phyloP scores from a whole-genome alignment of 2,888 invertebrate species.

The Nemurella pictetii region DNA sequence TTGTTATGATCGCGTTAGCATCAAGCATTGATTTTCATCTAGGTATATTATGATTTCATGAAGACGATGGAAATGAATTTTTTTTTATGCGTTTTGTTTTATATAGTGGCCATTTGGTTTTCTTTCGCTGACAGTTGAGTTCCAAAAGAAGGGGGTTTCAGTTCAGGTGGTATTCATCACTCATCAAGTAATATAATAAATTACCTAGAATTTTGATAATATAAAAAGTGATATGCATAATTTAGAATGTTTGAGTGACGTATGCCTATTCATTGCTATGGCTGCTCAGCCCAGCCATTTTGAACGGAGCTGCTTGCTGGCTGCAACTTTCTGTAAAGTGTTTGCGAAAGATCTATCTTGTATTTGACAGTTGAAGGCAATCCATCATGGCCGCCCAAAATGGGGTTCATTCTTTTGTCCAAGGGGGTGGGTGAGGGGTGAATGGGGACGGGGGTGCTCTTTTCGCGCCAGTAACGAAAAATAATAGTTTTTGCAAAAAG shows the following conservation, averaged over 20 bases:
- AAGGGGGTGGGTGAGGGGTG: constrained; percentile 2
- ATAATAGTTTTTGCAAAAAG: constrained; percentile 33
- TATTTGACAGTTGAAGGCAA: constrained; percentile 54
- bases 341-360: constrained; percentile 49
- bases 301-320: background rate
- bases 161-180: background rate
- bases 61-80: too few relatives aligned
- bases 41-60: too few relatives aligned
- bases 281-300: background rate
- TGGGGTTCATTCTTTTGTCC: constrained; percentile 37
- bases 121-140: background rate
- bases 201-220: background rate
- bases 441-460: constrained; percentile 19
- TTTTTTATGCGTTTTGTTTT: too few relatives aligned
- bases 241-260: constrained; percentile 4
- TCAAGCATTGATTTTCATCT: too few relatives aligned
- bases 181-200: background rate
- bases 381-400: constrained; percentile 52
- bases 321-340: constrained; percentile 32
- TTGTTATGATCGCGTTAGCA: too few relatives aligned
- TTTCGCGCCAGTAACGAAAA: constrained; percentile 32
- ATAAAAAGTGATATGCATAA: background rate
- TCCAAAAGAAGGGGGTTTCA: background rate
- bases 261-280: background rate
- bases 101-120: too few relatives aligned